These are phyloP conservation scores for Gymnoscopelus braueri DNA, from an alignment of 2,797 vertebrate genomes.

Conservation along the genomic window DNA sequence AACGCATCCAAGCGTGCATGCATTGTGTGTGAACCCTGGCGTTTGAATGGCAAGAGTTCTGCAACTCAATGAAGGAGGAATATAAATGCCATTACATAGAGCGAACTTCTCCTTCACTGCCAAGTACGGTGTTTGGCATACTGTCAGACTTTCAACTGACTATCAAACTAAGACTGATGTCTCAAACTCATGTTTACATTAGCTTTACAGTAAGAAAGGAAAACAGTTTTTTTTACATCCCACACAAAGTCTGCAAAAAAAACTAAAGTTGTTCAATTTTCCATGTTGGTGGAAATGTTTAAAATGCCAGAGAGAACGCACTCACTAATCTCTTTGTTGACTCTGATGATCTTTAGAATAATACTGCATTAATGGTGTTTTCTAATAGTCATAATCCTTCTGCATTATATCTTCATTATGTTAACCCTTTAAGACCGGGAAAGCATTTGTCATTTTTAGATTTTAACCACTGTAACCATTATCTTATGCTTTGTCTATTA, in stretches of 20 bases:
- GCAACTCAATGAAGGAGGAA: conserved; percentile 31
- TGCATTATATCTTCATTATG: conserved; percentile 41
- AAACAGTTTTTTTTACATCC: conserved; percentile 52
- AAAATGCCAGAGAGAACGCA: conserved; percentile 41
- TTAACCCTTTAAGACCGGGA: not conserved
- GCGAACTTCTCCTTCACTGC: conserved; percentile 46
- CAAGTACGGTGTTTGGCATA: conserved; percentile 59
- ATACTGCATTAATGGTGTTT: conserved; percentile 25
- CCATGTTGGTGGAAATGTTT: conserved; percentile 41
- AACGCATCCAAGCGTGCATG: conserved; percentile 7
- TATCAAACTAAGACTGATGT: conserved; percentile 61
- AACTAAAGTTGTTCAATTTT: conserved; percentile 23
- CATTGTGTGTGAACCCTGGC: not conserved
- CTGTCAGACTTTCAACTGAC: conserved; percentile 61
- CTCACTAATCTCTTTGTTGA: conserved; percentile 49
- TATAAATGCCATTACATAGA: conserved; percentile 43
- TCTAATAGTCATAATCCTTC: conserved; percentile 36
- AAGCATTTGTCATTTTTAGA: too few species aligned
- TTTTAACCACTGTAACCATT: too few species aligned
- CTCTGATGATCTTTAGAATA: conserved; percentile 30
- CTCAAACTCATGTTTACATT: conserved; percentile 61
- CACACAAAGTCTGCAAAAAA: conserved; percentile 24
- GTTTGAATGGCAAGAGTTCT: not conserved
- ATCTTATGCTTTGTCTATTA: too few species aligned
- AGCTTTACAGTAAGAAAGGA: conserved; percentile 47